phyloP scores from a whole-genome alignment of 2,113 vertebrate genomes.

The Hippotragus niger region DNA sequence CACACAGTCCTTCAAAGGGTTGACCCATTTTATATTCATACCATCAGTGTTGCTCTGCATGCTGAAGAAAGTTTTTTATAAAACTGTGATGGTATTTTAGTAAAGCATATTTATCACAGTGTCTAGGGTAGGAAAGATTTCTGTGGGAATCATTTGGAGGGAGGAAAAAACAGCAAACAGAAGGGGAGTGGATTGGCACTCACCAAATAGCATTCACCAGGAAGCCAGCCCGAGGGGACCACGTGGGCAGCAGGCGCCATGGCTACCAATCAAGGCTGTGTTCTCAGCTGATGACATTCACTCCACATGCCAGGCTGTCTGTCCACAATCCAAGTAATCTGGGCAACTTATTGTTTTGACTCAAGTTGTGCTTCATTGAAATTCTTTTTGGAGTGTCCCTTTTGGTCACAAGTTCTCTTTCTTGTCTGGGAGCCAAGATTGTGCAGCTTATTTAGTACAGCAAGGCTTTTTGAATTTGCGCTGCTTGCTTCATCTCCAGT shows the following conservation, averaged over 20 bases:
- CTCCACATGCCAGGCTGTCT: slow-evolving; percentile 50
- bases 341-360: slow-evolving; percentile 72
- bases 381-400: slow-evolving; percentile 74
- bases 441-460: neutral
- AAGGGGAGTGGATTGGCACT: slow-evolving; percentile 43
- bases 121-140: slow-evolving; percentile 42
- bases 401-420: slow-evolving; percentile 67
- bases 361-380: slow-evolving; percentile 75
- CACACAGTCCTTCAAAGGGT: neutral
- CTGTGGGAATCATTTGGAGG: slow-evolving; percentile 49
- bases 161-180: neutral
- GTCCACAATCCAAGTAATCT: slow-evolving; percentile 69
- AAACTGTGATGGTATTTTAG: neutral
- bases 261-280: slow-evolving; percentile 46
- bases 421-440: slow-evolving; percentile 63
- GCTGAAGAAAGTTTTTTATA: neutral
- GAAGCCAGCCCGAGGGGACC: slow-evolving; percentile 41
- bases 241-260: slow-evolving; percentile 41
- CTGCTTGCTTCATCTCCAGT: neutral
- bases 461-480: neutral
- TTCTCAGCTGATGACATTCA: slow-evolving; percentile 52
- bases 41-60: neutral
- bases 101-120: slow-evolving; percentile 26
- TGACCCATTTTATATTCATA: slow-evolving; percentile 8
- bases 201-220: slow-evolving; percentile 46